A percentile compares a stretch with the other conserved stretches of the same genome.
These are phyloP conservation scores for Jacana jacana DNA, from an alignment of 2,113 vertebrate genomes.

Conservation along the genomic window DNA sequence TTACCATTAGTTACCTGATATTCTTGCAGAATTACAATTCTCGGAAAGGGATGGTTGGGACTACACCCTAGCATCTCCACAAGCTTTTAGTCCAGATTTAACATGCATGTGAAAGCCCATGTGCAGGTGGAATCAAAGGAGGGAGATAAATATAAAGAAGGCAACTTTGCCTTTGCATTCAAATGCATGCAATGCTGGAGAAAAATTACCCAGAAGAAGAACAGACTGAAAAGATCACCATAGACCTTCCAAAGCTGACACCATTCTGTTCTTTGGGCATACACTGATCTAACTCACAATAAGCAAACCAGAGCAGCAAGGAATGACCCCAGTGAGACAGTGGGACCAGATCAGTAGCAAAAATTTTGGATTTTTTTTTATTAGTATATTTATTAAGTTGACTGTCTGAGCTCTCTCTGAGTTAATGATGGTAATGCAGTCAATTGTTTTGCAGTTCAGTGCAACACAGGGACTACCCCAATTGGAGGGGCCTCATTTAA, in stretches of 20 bases:
- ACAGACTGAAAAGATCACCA: background rate
- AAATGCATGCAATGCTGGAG: background rate
- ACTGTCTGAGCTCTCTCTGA: background rate
- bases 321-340: background rate
- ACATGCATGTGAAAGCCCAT: background rate
- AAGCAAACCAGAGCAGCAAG: background rate
- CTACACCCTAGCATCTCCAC: background rate
- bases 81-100: background rate
- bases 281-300: background rate
- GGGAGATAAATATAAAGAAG: background rate
- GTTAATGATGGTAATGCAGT: conserved; percentile 48
- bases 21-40: background rate
- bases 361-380: background rate
- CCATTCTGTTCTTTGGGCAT: background rate
- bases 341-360: background rate
- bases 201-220: background rate
- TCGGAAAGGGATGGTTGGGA: background rate
- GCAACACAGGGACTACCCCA: conserved; percentile 41
- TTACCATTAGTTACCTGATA: background rate
- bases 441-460: conserved; percentile 43
- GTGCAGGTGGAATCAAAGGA: background rate
- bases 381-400: background rate
- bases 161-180: background rate
- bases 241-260: background rate
- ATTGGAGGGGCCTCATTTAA: conserved; percentile 63